phyloP scores from a whole-genome alignment of 2,888 invertebrate genomes.

The Panzeria rudis region DNA sequence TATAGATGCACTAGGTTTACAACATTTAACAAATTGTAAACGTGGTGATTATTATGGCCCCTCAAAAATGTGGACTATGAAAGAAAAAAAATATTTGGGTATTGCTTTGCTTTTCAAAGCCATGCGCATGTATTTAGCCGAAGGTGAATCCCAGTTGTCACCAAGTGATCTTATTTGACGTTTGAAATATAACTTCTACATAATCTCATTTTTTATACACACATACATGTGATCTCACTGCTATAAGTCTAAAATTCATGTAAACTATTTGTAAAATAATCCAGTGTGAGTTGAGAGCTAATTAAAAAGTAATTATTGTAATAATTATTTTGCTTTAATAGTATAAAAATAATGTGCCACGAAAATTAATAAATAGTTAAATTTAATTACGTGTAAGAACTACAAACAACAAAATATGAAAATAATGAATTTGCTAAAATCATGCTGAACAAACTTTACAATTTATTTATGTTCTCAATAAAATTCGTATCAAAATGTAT shows the following conservation, averaged over 20 bases:
- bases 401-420: background rate
- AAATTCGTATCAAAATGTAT: background rate
- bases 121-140: slow-evolving; percentile 91
- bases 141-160: slow-evolving; percentile 94
- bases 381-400: background rate
- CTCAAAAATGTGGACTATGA: slow-evolving; percentile 89
- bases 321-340: slow-evolving; percentile 14
- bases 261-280: background rate
- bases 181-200: background rate
- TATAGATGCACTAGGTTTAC: slow-evolving; percentile 93
- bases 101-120: slow-evolving; percentile 91
- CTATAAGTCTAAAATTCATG: slow-evolving; percentile 10
- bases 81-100: slow-evolving; percentile 90
- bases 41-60: slow-evolving; percentile 93
- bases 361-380: slow-evolving; percentile 3
- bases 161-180: slow-evolving; percentile 87
- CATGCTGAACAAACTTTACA: background rate
- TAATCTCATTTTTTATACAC: background rate
- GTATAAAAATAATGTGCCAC: background rate
- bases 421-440: background rate
- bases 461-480: slow-evolving; percentile 50
- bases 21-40: slow-evolving; percentile 91
- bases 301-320: slow-evolving; percentile 13
- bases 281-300: slow-evolving; percentile 6
- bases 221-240: slow-evolving; percentile 51